Percentiles rank a stretch among this genome's conserved stretches.
phyloP scores from a whole-genome alignment of 2,888 invertebrate species.

The Cantharis lateralis region DNA sequence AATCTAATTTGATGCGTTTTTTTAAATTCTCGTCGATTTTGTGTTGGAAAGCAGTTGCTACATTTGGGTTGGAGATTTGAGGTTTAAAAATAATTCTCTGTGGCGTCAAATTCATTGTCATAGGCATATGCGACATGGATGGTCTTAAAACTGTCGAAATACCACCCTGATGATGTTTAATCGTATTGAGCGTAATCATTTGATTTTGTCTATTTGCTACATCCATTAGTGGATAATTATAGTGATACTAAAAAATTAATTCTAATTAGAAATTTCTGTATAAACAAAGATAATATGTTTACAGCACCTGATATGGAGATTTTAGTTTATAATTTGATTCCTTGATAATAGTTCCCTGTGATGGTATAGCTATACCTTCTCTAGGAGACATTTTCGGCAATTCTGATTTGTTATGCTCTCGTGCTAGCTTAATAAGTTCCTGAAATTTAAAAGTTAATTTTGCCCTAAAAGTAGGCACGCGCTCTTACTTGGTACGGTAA shows the following conservation, averaged over 20 bases:
- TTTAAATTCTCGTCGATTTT: conserved; percentile 6
- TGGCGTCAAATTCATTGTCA: conserved; percentile 13
- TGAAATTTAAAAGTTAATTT: conserved; percentile 12
- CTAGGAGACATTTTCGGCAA: conserved; percentile 8
- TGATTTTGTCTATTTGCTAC: conserved; percentile 13
- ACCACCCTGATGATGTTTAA: conserved; percentile 1
- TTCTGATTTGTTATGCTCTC: conserved; percentile 21
- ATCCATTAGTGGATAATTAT: conserved; percentile 12
- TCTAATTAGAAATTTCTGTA: neutral
- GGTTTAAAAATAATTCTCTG: conserved; percentile 26
- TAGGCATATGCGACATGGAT: conserved; percentile 5
- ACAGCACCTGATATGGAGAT: neutral
- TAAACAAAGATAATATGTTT: neutral
- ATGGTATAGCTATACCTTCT: conserved; percentile 22
- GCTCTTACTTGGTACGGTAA: conserved; percentile 9
- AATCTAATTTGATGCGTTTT: neutral
- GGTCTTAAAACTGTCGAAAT: conserved; percentile 16
- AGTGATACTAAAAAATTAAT: conserved; percentile 2
- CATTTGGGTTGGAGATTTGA: neutral
- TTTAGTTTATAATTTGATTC: conserved; percentile 25
- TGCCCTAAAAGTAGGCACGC: neutral
- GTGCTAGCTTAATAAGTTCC: conserved; percentile 29
- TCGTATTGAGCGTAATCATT: conserved; percentile 5
- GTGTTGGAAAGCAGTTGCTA: neutral
- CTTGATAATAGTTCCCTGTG: conserved; percentile 7